phyloP scores from a whole-genome alignment of 2,888 invertebrate species.

The Trisateles emortualis region DNA sequence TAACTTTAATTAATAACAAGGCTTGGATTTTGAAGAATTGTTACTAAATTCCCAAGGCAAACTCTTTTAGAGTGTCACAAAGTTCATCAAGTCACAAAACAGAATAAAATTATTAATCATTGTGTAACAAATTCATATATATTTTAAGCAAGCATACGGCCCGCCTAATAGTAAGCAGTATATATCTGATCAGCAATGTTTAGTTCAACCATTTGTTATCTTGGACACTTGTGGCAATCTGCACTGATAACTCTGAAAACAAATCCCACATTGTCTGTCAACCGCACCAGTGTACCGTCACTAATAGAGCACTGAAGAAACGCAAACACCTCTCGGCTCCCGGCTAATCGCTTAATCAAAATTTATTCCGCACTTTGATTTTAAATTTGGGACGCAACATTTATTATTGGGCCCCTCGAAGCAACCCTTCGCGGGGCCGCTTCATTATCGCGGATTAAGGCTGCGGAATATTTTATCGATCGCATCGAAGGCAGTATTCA shows the following conservation, averaged over 20 bases:
- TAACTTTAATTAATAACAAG: too few relatives aligned
- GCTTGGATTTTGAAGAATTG: too few relatives aligned
- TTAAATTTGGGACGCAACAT: conserved; percentile 87
- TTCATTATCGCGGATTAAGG: conserved; percentile 87
- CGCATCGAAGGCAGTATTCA: conserved; percentile 83
- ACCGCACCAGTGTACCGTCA: conserved; percentile 52
- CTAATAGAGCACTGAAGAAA: conserved; percentile 72
- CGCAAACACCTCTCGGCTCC: conserved; percentile 77
- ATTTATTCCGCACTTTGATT: conserved; percentile 87
- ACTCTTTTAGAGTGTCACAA: too few relatives aligned
- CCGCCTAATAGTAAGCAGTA: too few relatives aligned
- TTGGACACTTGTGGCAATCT: background rate
- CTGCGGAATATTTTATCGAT: conserved; percentile 86
- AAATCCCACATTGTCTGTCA: conserved; percentile 45
- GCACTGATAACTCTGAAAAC: conserved; percentile 29
- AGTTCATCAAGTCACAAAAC: too few relatives aligned
- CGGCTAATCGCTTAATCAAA: conserved; percentile 86
- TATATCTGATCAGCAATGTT: too few relatives aligned
- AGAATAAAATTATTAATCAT: too few relatives aligned
- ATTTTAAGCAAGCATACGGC: too few relatives aligned
- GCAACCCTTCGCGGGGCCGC: conserved; percentile 81
- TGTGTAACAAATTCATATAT: too few relatives aligned
- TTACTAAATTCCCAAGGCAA: too few relatives aligned
- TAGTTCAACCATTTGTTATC: background rate
- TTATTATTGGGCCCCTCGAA: conserved; percentile 83